Percentiles rank a stretch among this genome's conserved stretches.
Evolutionary conservation across 1,140 invertebrate genomes (phyloP).

Genomic region (Battus philenor): DNA sequence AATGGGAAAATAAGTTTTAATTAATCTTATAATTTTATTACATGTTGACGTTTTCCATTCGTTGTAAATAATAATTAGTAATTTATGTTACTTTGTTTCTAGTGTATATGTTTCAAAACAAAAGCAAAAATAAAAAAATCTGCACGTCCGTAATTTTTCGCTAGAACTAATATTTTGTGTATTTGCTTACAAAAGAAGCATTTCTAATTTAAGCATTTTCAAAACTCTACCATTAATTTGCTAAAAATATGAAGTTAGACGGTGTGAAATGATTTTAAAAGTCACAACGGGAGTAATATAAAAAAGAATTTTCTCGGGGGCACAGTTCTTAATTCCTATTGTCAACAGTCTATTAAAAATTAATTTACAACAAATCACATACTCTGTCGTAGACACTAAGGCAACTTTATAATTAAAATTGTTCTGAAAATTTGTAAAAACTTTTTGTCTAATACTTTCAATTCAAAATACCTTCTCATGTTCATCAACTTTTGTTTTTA

Average conservation of each 20-base stretch:
- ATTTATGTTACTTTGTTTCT: too few species aligned
- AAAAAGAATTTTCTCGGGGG: slow-evolving; percentile 14
- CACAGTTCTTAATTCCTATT: slow-evolving; percentile 14
- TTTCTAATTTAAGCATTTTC: neutral
- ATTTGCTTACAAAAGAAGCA: slow-evolving; percentile 9
- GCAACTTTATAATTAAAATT: slow-evolving; percentile 68
- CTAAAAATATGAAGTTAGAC: slow-evolving; percentile 5
- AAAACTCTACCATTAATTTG: slow-evolving; percentile 9
- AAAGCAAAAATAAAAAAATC: slow-evolving; percentile 3
- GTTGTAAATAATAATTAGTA: too few species aligned
- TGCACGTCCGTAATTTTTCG: neutral
- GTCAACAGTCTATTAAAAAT: slow-evolving; percentile 54
- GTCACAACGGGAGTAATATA: slow-evolving; percentile 4
- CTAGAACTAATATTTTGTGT: slow-evolving; percentile 8
- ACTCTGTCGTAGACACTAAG: slow-evolving; percentile 47
- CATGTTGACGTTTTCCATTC: too few species aligned
- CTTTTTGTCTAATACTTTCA: slow-evolving; percentile 51
- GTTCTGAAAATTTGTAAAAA: slow-evolving; percentile 31
- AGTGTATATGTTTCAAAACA: slow-evolving; percentile 3
- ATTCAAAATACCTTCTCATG: too few species aligned
- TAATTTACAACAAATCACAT: slow-evolving; percentile 65
- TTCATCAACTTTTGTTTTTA: too few species aligned
- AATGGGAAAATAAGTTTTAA: too few species aligned
- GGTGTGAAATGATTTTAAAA: slow-evolving; percentile 13
- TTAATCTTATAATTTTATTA: too few species aligned